Evolutionary conservation across 2,113 vertebrate species (phyloP).

Genomic region (Lucifuga dentata): DNA sequence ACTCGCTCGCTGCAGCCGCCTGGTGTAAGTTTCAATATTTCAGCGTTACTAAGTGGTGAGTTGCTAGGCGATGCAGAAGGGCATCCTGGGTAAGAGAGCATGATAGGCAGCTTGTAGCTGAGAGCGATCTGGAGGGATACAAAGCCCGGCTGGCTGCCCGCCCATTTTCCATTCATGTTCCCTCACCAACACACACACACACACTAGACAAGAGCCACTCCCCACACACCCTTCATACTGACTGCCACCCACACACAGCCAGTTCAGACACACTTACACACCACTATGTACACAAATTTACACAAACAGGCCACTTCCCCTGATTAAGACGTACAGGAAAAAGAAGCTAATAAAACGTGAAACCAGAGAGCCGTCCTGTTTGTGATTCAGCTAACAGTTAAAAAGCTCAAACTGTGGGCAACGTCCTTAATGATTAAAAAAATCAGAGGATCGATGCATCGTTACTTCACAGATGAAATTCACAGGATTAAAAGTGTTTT

Average conservation of each 20-base stretch:
- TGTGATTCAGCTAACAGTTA: conserved; percentile 14
- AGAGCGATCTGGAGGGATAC: conserved; percentile 52
- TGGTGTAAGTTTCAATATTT: conserved; percentile 56
- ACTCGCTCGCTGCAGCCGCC: not conserved
- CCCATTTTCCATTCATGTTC: conserved; percentile 71
- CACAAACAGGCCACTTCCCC: conserved; percentile 38
- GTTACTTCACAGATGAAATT: not conserved
- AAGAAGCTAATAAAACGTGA: conserved; percentile 57
- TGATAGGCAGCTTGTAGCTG: conserved; percentile 62
- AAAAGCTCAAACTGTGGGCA: not conserved
- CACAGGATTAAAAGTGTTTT: not conserved
- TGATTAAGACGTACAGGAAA: conserved; percentile 50
- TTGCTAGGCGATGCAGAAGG: conserved; percentile 58
- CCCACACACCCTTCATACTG: not conserved
- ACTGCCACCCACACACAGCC: not conserved
- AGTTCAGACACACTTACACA: conserved; percentile 4
- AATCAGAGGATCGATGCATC: not conserved
- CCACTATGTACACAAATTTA: not conserved
- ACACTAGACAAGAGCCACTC: conserved; percentile 28
- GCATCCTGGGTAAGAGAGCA: conserved; percentile 43
- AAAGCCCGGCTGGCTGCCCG: conserved; percentile 58
- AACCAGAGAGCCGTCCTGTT: not conserved
- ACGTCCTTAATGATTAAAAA: not conserved
- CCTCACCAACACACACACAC: conserved; percentile 24
- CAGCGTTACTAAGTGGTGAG: conserved; percentile 51